Conservation (phyloP, 2,113 vertebrate species). For the Asarcornis scutulata region DNA sequence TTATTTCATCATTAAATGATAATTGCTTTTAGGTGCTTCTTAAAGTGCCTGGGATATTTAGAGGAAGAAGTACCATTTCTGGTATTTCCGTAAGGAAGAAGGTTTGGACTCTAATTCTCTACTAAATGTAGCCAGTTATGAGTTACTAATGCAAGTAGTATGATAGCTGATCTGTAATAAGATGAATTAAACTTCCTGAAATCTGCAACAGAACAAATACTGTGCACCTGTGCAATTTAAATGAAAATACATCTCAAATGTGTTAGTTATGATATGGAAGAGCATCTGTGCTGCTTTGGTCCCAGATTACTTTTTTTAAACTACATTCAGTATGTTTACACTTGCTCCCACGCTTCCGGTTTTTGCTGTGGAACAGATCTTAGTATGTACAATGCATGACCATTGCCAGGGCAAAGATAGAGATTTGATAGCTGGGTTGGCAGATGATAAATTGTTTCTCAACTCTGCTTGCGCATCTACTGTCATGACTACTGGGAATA, state of each 20-base stretch:
- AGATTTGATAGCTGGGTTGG: neutral
- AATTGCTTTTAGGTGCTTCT: neutral
- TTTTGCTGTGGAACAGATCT: neutral
- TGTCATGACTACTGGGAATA: neutral
- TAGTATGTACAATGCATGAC: neutral
- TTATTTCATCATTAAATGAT: neutral
- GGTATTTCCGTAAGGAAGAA: neutral
- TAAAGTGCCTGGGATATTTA: neutral
- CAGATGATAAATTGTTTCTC: neutral
- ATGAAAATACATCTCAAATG: neutral
- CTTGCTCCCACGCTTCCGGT: neutral
- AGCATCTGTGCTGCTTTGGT: neutral
- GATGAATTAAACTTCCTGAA: neutral
- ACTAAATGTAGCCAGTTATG: neutral
- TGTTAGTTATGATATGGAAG: neutral
- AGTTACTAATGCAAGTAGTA: neutral
- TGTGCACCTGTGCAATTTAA: neutral
- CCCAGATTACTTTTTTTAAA: neutral
- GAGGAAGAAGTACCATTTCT: neutral
- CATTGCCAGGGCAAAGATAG: neutral
- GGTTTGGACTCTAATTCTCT: neutral
- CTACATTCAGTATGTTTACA: neutral
- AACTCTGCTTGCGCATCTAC: fast-evolving
- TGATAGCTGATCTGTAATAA: neutral
- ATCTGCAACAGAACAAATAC: neutral